Percentiles rank a stretch among this genome's conserved stretches.
phyloP scores from a whole-genome alignment of 1,140 invertebrate genomes.

The Hermetia illucens region DNA sequence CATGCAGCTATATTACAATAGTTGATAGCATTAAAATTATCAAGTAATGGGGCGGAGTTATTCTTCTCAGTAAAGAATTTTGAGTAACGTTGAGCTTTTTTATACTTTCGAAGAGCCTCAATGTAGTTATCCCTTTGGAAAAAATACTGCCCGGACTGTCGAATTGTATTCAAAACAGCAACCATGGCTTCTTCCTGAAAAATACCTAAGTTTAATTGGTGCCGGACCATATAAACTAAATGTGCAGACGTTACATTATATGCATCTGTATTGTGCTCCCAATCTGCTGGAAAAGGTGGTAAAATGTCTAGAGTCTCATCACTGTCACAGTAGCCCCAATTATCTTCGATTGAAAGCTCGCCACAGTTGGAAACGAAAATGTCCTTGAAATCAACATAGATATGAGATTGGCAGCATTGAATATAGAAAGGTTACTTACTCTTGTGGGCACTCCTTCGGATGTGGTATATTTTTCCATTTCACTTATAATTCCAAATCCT shows the following conservation, averaged over 20 bases:
- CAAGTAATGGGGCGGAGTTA: constrained; percentile 10
- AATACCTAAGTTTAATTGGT: constrained; percentile 2
- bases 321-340: constrained; percentile 50
- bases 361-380: constrained; percentile 58
- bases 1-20: constrained; percentile 56
- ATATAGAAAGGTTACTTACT: constrained; percentile 31
- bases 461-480: constrained; percentile 44
- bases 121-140: constrained; percentile 44
- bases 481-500: constrained; percentile 49
- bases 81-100: constrained; percentile 56
- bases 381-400: constrained; percentile 27
- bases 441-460: constrained; percentile 39
- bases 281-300: constrained; percentile 63
- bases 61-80: constrained; percentile 33
- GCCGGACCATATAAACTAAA: neutral
- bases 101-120: constrained; percentile 53
- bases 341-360: constrained; percentile 41
- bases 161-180: constrained; percentile 41
- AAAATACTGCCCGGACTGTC: constrained; percentile 54
- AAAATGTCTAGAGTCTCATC: constrained; percentile 54
- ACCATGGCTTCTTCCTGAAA: constrained; percentile 28
- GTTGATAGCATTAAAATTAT: constrained; percentile 20
- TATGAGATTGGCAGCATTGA: neutral
- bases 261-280: constrained; percentile 32
- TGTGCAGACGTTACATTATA: constrained; percentile 21